Percentiles rank a stretch among this genome's conserved stretches.
These are phyloP conservation scores for Dicyema japonicum DNA, from an alignment of 1,140 invertebrate species.

Conservation along the genomic window DNA sequence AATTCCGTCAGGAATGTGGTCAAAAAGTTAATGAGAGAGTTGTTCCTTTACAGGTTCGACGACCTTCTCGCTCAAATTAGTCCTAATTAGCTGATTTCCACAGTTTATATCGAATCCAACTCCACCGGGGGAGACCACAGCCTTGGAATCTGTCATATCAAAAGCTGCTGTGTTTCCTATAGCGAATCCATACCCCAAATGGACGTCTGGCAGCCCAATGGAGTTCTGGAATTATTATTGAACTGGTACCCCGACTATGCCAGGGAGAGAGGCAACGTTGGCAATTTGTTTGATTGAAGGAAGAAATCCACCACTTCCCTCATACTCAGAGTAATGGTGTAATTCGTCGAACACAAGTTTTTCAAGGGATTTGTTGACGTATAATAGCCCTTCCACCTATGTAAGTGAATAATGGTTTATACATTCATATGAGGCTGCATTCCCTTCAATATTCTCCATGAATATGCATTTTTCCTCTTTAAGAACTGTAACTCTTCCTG, in stretches of 20 bases:
- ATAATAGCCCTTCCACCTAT: slow-evolving; percentile 67
- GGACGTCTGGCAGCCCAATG: slow-evolving; percentile 70
- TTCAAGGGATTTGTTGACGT: slow-evolving; percentile 65
- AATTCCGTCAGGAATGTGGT: slow-evolving; percentile 95
- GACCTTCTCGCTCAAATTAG: slow-evolving; percentile 73
- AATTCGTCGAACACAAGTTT: slow-evolving; percentile 89
- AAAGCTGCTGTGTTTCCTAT: slow-evolving; percentile 99
- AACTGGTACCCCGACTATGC: slow-evolving; percentile 43
- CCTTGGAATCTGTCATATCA: slow-evolving; percentile 58
- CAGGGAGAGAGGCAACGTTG: slow-evolving; percentile 86
- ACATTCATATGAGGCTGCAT: slow-evolving; percentile 97
- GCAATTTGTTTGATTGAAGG: slow-evolving; percentile 96
- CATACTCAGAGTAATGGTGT: slow-evolving; percentile 44
- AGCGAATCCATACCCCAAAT: slow-evolving; percentile 95
- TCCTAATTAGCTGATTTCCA: slow-evolving; percentile 65
- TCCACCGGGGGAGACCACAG: slow-evolving; percentile 82
- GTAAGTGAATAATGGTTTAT: neutral
- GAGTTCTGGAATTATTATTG: slow-evolving; percentile 16
- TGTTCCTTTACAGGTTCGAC: slow-evolving; percentile 78
- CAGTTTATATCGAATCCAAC: slow-evolving; percentile 98
- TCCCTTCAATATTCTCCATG: slow-evolving; percentile 82
- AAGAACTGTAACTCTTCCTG: slow-evolving; percentile 68
- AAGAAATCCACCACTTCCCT: slow-evolving; percentile 63
- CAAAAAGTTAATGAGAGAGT: slow-evolving; percentile 78
- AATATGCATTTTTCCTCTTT: slow-evolving; percentile 45